Evolutionary conservation across 2,113 vertebrate species (phyloP).

Genomic region (Odobenus rosmarus): DNA sequence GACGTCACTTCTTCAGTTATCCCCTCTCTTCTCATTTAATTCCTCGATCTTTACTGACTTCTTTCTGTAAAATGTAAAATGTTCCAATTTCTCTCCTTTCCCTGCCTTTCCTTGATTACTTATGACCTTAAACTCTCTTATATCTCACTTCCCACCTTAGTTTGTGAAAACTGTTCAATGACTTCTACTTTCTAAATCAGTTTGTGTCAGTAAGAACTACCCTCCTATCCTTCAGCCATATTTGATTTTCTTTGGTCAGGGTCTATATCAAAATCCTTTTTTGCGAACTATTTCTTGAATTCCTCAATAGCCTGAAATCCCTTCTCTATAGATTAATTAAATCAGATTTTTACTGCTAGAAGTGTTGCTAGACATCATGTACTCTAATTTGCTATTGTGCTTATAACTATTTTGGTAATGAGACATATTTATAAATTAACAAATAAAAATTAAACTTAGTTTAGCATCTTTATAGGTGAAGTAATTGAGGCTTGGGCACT

Average conservation of each 20-base stretch:
- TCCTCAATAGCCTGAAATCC: slow-evolving; percentile 9
- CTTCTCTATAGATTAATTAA: slow-evolving; percentile 27
- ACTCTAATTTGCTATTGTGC: slow-evolving; percentile 14
- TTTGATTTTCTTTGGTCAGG: neutral
- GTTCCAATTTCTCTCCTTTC: neutral
- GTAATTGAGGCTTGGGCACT: neutral
- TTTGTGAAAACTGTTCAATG: slow-evolving; percentile 35
- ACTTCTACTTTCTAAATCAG: neutral
- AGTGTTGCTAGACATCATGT: neutral
- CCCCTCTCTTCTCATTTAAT: neutral
- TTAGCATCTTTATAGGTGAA: neutral
- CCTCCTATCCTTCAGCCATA: slow-evolving; percentile 2
- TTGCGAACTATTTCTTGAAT: neutral
- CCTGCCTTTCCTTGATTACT: slow-evolving; percentile 7
- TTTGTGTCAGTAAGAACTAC: neutral
- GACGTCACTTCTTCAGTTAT: neutral
- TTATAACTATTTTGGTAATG: slow-evolving; percentile 7
- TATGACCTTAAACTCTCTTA: neutral
- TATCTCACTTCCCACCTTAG: neutral
- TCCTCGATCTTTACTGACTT: neutral
- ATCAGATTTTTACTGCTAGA: neutral
- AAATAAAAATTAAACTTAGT: slow-evolving; percentile 10
- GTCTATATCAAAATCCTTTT: neutral
- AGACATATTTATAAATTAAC: slow-evolving; percentile 23
- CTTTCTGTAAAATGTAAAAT: slow-evolving; percentile 2